Conservation (phyloP, 53 echinoderm and acorn worm species). For the Apostichopus leukothele region DNA sequence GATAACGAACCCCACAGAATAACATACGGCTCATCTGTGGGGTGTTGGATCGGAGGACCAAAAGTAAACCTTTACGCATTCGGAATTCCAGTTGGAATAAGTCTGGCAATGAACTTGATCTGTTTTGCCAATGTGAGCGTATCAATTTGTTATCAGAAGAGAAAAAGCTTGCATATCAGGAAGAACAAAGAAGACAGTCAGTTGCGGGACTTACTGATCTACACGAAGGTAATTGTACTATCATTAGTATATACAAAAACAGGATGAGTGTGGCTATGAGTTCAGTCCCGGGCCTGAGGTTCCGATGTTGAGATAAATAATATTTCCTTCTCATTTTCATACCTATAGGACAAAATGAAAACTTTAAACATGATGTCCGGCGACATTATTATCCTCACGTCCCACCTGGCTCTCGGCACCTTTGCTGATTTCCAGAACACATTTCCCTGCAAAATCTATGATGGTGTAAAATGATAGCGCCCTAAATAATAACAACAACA, state of each 20-base stretch:
- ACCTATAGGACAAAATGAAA: too few relatives aligned
- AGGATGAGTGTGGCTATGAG: background rate
- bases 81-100: constrained; percentile 8
- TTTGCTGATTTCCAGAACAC: too few relatives aligned
- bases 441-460: too few relatives aligned
- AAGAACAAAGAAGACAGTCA: background rate
- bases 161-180: background rate
- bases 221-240: background rate
- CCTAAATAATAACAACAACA: too few relatives aligned
- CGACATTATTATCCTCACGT: background rate
- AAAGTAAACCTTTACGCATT: background rate
- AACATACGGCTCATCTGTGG: background rate
- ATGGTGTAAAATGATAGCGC: too few relatives aligned
- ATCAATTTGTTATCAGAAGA: background rate
- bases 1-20: background rate
- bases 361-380: background rate
- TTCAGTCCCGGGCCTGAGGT: too few relatives aligned
- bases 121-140: constrained; percentile 1
- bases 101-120: constrained; percentile 7
- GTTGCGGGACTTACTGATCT: background rate
- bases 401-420: background rate
- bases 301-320: too few relatives aligned
- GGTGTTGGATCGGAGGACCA: constrained; percentile 32
- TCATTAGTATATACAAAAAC: background rate
- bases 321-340: too few relatives aligned